These are phyloP conservation scores for Tylochromis polylepis DNA, from an alignment of 2,113 vertebrate genomes.

Conservation along the genomic window DNA sequence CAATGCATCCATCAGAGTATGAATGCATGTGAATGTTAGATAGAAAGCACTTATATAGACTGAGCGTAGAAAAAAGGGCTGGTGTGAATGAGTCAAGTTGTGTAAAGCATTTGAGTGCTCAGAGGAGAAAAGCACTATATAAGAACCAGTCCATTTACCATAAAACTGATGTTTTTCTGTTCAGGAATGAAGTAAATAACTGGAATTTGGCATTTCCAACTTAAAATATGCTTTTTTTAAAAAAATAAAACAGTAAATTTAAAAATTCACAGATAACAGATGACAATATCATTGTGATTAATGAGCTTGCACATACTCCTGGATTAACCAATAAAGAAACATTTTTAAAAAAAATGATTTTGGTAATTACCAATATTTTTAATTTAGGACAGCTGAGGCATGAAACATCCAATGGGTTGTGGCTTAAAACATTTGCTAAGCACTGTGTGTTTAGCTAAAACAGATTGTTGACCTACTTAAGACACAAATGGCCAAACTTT, in stretches of 20 bases:
- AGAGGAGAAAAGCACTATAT: too few relatives aligned
- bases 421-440: background rate
- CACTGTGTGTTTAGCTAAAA: fast-evolving
- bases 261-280: background rate
- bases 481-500: background rate
- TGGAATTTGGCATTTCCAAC: background rate
- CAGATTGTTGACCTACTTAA: background rate
- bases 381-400: background rate
- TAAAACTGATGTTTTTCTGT: too few relatives aligned
- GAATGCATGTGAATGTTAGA: background rate
- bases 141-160: too few relatives aligned
- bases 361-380: background rate
- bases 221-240: background rate
- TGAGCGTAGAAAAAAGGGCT: background rate
- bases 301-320: background rate
- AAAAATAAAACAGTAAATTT: background rate
- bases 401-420: background rate
- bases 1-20: background rate
- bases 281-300: background rate
- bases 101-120: too few relatives aligned
- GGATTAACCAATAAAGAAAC: background rate
- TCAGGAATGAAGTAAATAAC: too few relatives aligned
- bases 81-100: background rate
- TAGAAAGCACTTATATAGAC: background rate
- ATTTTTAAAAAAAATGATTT: fast-evolving